Evolutionary conservation across 1,140 invertebrate genomes (phyloP), one percentile per base, ranked within the genome.

Genomic region (Bradysia coprophila): DNA sequence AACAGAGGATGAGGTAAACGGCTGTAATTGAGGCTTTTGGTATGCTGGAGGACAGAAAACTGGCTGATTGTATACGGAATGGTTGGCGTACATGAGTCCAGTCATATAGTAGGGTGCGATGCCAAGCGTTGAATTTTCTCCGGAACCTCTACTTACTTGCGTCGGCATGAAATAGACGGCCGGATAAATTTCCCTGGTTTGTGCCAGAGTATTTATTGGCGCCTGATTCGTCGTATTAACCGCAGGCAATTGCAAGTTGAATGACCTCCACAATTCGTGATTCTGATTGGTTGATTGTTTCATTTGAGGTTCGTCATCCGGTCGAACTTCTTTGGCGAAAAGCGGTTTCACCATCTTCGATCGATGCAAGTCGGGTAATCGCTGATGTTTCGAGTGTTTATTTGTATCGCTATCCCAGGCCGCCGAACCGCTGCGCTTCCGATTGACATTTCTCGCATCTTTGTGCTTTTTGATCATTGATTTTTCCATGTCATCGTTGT

Each of bases 401-500:
- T 34, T 13, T 13, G n/a, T 34, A 3, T 3, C 11, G 13, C n/a
- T 5, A 15, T 34, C 32, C 5, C 18, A 15, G 8, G 8, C 28
- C 18, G 13, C 32, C 32, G 13, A 34, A 4, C 18, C 32, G 32
- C 18, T 34, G n/a, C 13, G 32, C 32, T 16, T 4, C 5, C 32
- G n/a, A 38, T 20, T n/a, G n/a, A 11, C 21, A 18, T 18, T 38
- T 20, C 21, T 38, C 21, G 36, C 18, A 16, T 18, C n/a, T 10
- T 11, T 16, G 9, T 20, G n/a, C 47, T 43, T 46, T 51, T 49
- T 65, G 56, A 16, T 59, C 59, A 2, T 52, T 56, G 45, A 64
- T 50, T 81, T 80, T 51, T 83, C 77, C 79, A 83, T 85, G 40
- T 81, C 71, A 47, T 78, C 73, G 54, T 82, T 83, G 49, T 83